Evolutionary conservation across 2,888 invertebrate genomes (phyloP), one percentile per base, ranked within the genome.

Genomic region (Eulithis testata): DNA sequence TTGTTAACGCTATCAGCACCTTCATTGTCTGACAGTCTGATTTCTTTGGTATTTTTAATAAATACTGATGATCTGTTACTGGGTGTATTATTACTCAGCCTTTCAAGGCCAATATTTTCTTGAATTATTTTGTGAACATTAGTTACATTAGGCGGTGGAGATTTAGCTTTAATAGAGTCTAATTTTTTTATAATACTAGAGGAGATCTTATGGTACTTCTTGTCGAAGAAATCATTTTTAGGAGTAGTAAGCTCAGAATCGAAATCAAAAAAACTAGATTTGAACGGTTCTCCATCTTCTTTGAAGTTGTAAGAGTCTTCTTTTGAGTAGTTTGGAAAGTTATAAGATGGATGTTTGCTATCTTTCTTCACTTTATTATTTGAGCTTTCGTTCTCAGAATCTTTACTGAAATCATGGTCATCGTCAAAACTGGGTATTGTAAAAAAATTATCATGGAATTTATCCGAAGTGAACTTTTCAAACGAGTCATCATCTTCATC

Each of bases 31-130:
- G 85, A 77, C 63, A 92, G 80, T 66, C 89, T 88, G 66, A 93
- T 87, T 77, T 93, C 89, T 87, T 94, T 93, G 73, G 94, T 94
- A 82, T 94, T 93, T 73, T 94, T 94, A 72, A 92, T 93, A 68
- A 88, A 87, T 60, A 94, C 90, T 73, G 90, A 87, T 36, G 92
- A 91, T 76, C 89, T 90, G 74, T 92, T 93, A 73, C 79, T 86
- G n/a, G 92, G 92, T 54, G 89, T 89, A 70, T 90, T 87, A 70
- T 94, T 86, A 71, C 86, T 89, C 65, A 89, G 83, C 63, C 86
- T 91, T 70, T 91, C 90, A 74, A 93, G 86, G 36, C 89, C 87
- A 63, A 88, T 77, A 71, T 89, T 89, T 73, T 89, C 84, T 69
- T 83, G 83, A 3, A 85, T 74, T 60, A 86, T 76, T 72, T 83